Conservation (phyloP, 2,797 vertebrate genomes). For the Mastacembelus armatus region DNA sequence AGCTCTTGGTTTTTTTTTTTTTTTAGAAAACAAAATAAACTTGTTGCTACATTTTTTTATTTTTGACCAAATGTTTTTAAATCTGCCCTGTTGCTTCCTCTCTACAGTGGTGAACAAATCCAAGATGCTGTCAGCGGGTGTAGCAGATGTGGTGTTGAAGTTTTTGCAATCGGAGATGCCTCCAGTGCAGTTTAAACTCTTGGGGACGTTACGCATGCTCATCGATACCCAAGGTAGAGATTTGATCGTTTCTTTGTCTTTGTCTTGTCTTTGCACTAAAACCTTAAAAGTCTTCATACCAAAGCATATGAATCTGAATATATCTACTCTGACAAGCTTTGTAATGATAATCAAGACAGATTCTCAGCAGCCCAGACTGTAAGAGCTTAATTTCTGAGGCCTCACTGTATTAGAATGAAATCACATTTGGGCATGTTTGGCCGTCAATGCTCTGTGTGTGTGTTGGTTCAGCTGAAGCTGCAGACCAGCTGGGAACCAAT, state of each 20-base stretch:
- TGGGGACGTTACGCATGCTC: conserved; percentile 98
- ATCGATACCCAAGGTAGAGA: conserved; percentile 95
- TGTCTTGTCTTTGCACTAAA: neutral
- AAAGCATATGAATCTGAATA: too few species aligned
- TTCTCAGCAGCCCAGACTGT: conserved; percentile 3
- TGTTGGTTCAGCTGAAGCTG: conserved; percentile 90
- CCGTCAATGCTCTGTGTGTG: neutral
- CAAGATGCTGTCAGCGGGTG: conserved; percentile 96
- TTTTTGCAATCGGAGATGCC: conserved; percentile 98
- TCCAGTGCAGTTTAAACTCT: conserved; percentile 97
- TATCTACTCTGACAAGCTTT: neutral
- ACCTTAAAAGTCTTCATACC: neutral
- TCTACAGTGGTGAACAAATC: conserved; percentile 95
- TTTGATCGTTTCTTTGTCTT: neutral
- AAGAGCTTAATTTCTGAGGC: too few species aligned
- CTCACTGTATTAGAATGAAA: too few species aligned
- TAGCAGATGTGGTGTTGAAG: conserved; percentile 94
- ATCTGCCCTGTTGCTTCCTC: neutral
- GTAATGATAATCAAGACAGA: neutral
- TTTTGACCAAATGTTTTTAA: neutral
- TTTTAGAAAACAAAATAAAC: too few species aligned
- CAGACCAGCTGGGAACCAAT: conserved; percentile 96
- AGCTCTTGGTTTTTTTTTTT: too few species aligned
- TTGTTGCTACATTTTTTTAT: too few species aligned
- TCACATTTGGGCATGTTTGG: neutral